Conservation (phyloP, 2,113 vertebrate genomes). For the Catharus minimus region DNA sequence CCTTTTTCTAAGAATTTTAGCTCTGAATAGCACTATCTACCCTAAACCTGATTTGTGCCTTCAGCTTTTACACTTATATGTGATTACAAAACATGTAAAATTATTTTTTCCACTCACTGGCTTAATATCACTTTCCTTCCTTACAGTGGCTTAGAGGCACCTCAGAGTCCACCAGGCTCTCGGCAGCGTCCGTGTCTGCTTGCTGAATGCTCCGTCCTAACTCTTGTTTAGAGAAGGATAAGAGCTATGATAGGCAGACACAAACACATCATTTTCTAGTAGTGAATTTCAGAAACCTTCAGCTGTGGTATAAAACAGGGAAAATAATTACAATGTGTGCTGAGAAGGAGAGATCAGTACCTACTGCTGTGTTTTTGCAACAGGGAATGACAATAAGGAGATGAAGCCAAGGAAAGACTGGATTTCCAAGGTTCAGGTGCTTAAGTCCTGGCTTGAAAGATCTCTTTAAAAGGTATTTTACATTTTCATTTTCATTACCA, state of each 20-base stretch:
- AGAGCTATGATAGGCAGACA: background rate
- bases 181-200: rapidly evolving
- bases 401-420: background rate
- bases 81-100: conserved; percentile 12
- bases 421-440: background rate
- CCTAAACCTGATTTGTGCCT: background rate
- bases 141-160: background rate
- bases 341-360: background rate
- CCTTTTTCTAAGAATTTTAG: background rate
- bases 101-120: background rate
- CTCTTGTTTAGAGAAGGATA: background rate
- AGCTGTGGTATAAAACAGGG: background rate
- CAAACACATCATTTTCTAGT: background rate
- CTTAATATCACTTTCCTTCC: background rate
- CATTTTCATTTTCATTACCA: background rate
- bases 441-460: background rate
- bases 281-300: background rate
- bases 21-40: background rate
- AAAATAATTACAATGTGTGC: rapidly evolving
- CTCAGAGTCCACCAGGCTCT: background rate
- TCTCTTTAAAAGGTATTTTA: background rate
- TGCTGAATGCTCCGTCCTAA: background rate
- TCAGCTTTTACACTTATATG: conserved; percentile 7
- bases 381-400: background rate
- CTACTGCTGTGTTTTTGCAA: background rate